Evolutionary conservation across 1,140 invertebrate species (phyloP).

Genomic region (Zophobas atratus): DNA sequence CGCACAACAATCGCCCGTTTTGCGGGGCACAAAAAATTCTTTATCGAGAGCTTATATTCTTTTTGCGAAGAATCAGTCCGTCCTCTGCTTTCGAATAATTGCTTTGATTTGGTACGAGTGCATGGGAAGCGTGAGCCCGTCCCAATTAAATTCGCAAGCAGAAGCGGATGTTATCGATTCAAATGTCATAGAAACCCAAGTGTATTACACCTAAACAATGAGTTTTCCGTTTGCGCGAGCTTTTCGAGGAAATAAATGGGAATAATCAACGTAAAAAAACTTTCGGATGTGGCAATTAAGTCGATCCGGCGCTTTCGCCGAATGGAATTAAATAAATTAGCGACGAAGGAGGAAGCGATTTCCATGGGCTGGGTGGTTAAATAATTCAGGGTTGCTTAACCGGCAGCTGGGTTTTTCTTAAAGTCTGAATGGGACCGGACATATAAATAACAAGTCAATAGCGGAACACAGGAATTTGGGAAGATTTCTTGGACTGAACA

Average conservation of each 20-base stretch:
- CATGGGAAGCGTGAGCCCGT: constrained; percentile 23
- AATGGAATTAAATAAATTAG: constrained; percentile 52
- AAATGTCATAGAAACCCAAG: constrained; percentile 37
- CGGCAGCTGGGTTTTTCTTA: constrained; percentile 20
- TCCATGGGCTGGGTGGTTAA: constrained; percentile 60
- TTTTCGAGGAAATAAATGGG: constrained; percentile 26
- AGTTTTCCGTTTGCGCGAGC: constrained; percentile 44
- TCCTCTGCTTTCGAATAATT: constrained; percentile 23
- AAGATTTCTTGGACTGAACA: too few species aligned
- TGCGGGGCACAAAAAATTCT: constrained; percentile 3
- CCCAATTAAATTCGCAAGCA: constrained; percentile 26
- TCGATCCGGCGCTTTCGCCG: constrained; percentile 27
- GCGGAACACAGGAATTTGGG: too few species aligned
- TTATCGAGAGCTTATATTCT: not conserved
- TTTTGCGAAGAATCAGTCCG: constrained; percentile 9
- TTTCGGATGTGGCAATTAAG: constrained; percentile 40
- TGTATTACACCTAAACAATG: constrained; percentile 40
- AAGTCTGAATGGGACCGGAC: not conserved
- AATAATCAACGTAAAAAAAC: constrained; percentile 17
- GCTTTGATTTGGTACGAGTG: constrained; percentile 39
- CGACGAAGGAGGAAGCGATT: constrained; percentile 53
- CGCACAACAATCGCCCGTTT: constrained; percentile 1
- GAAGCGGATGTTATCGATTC: constrained; percentile 27
- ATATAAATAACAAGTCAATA: not conserved
- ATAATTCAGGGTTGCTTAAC: constrained; percentile 58